Base-by-base conservation (phyloP, 2,888 invertebrate species). In the Prosopocoilus inquinatus region DNA sequence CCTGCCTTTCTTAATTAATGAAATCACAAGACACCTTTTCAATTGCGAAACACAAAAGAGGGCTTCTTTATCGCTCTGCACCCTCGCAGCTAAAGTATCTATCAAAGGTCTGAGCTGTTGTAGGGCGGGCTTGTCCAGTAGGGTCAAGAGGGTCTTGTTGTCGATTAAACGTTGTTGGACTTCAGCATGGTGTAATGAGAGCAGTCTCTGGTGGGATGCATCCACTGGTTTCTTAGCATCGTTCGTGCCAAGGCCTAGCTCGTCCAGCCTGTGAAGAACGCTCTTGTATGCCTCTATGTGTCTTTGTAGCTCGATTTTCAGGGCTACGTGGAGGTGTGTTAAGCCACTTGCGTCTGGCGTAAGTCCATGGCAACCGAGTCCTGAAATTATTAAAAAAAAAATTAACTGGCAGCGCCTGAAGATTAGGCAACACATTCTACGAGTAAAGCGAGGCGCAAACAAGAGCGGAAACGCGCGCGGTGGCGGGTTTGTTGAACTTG, bases 61-160 rank as follows among this genome's bases (percentile, higher is more conserved):
- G 50, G 91, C 91, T 54, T 94, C 91, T 76, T 96, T 95, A 79
- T 95, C 95, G 71, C 89, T 90, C 74, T 95, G 92, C 44, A 95
- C 93, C 60, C 95, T 82, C 16, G 88, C 84, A 45, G 89, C 86
- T 38, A 95, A 80, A 62, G 85, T 82, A 39, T 85, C 81, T 38
- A 86, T 82, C 57, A 94, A 80, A 1, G 83, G 81, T 13, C 81
- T 79, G 50, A 95, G 81, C 74, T 91, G 89, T 68, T 91, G 86
- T 65, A 94, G 75, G 2, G 88, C 87, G 32, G 89, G 89, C 72
- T 91, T 91, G 70, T 91, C 91, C 64, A 94, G 80, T 56, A 91
- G 87, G 44, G 94, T 94, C 59, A 94, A 80, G 35, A 95, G 79
- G 0, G 92, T 90, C 77, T 94, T 94, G 79, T 96, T 95, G 78